Conservation (phyloP, 2,113 vertebrate genomes). For the Glareola pratincola region DNA sequence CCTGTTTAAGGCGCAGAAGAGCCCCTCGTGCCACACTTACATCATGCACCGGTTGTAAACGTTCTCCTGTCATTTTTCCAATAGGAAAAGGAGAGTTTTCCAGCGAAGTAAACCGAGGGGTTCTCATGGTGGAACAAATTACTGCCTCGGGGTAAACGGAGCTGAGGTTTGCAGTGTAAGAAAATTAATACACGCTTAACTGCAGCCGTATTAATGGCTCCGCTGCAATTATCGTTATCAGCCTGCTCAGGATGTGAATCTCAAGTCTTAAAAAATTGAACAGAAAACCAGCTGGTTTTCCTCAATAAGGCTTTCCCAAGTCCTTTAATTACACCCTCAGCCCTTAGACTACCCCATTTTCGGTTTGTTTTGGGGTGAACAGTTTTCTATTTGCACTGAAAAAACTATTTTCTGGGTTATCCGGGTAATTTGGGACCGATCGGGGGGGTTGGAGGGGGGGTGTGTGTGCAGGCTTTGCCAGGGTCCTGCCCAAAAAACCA, state of each 20-base stretch:
- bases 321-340: background rate
- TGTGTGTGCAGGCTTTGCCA: background rate
- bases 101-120: background rate
- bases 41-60: background rate
- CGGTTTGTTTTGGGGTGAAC: background rate
- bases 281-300: background rate
- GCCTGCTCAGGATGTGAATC: background rate
- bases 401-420: background rate
- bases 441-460: fast-evolving
- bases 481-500: background rate
- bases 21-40: fast-evolving
- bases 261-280: background rate
- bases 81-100: background rate
- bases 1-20: background rate
- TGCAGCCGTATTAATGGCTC: background rate
- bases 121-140: background rate
- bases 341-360: background rate
- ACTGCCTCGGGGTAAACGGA: background rate
- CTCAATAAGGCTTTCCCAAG: background rate
- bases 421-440: background rate
- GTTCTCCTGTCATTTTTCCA: background rate
- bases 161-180: background rate
- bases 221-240: background rate
- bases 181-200: background rate
- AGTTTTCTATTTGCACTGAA: background rate